These are phyloP conservation scores for Diorhabda sublineata DNA, from an alignment of 1,140 invertebrate genomes.

Conservation along the genomic window DNA sequence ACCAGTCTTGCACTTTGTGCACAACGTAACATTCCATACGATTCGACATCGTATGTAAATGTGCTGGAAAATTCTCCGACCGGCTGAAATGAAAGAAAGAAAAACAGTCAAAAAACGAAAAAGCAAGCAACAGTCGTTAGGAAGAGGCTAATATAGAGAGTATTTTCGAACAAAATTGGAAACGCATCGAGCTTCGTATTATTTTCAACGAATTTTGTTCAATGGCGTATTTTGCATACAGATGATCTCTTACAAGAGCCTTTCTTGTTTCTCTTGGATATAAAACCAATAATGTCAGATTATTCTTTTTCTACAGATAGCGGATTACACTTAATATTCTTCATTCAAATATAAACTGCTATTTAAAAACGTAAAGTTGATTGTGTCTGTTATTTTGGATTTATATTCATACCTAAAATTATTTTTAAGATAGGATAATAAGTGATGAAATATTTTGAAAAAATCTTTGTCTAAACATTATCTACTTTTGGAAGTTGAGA, in stretches of 20 bases:
- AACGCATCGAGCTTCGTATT: conserved; percentile 25
- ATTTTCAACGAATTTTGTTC: conserved; percentile 30
- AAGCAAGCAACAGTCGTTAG: conserved; percentile 25
- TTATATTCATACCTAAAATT: no score
- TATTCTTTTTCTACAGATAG: neutral
- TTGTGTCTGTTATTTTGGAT: no score
- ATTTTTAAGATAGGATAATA: no score
- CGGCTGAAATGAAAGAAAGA: neutral
- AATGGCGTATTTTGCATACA: conserved; percentile 30
- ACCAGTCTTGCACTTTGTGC: neutral
- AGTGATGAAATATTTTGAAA: no score
- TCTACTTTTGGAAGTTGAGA: no score
- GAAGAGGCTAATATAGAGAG: conserved; percentile 21
- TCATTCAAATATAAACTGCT: neutral
- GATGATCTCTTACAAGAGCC: conserved; percentile 18
- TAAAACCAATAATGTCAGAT: conserved; percentile 11
- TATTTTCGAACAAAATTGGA: conserved; percentile 27
- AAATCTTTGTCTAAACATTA: no score
- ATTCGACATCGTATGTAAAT: neutral
- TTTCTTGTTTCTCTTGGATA: conserved; percentile 14
- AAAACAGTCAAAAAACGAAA: conserved; percentile 9
- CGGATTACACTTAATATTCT: neutral
- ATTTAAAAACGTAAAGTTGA: neutral
- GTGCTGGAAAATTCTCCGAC: neutral
- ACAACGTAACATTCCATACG: neutral